Conservation (phyloP, 1,140 invertebrate species). For the Magallana ariakensis region DNA sequence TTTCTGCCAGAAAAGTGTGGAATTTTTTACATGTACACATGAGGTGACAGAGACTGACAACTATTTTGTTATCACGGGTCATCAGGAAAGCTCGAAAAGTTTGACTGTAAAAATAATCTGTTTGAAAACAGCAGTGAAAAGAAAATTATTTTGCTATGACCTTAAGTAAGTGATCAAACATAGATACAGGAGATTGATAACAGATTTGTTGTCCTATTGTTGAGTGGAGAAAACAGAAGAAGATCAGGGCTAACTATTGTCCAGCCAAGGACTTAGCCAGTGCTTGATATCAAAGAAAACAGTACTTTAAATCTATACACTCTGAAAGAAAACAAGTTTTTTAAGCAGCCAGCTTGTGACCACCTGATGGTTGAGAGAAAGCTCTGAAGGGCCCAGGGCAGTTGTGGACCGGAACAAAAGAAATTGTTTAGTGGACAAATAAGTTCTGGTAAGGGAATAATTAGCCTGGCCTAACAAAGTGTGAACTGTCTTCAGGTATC, state of each 20-base stretch:
- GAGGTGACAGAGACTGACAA: background rate
- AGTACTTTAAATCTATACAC: constrained; percentile 22
- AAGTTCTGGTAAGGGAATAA: constrained; percentile 10
- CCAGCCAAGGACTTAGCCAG: background rate
- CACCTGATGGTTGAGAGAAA: constrained; percentile 24
- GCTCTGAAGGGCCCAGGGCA: background rate
- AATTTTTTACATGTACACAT: background rate
- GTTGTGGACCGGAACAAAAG: constrained; percentile 13
- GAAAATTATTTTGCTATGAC: constrained; percentile 7
- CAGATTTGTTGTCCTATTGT: constrained; percentile 22
- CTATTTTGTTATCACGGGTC: background rate
- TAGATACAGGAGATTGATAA: constrained; percentile 13
- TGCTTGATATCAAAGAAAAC: constrained; percentile 19
- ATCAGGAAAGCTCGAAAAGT: background rate
- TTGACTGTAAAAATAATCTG: background rate
- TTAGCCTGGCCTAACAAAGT: constrained; percentile 23
- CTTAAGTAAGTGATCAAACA: constrained; percentile 31
- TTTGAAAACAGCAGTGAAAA: constrained; percentile 2
- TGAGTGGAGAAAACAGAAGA: background rate
- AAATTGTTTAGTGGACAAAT: constrained; percentile 20
- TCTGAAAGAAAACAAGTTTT: constrained; percentile 2
- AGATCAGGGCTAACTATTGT: background rate
- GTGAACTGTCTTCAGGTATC: constrained; percentile 29
- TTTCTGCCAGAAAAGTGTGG: background rate
- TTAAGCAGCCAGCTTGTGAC: constrained; percentile 15